Base-by-base conservation (phyloP, 1,140 invertebrate species). In the Diorhabda sublineata region DNA sequence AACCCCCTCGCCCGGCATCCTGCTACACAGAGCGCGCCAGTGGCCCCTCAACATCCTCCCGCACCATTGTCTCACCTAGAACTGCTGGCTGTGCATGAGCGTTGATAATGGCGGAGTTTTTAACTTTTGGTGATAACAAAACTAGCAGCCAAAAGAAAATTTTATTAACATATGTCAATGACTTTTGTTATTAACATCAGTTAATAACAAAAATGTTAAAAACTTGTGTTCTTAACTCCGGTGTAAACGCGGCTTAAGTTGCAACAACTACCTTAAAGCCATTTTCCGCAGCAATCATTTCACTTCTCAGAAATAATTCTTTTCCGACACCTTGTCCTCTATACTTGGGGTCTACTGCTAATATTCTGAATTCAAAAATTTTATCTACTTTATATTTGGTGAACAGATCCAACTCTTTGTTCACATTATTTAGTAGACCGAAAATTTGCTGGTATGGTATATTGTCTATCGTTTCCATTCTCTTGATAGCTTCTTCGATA, bases 331-430 rank as follows among this genome's bases (percentile, higher is more conserved):
- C 91, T 72, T 81, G 83, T 0, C 91, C 91, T 5, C 92, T 84
- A 69, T 86, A 91, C 58, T 82, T 79, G 42, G 86, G 83, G 67
- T 91, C 88, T 4, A 93, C 90, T 43, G 90, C 91, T 6, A 94
- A 86, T 69, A 94, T 92, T 60, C 91, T 84, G 71, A 90, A 88
- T 78, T 94, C 92, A 73, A 94, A 90, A n/a, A 92, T 85, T 67
- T 87, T 85, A 45, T 91, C 87, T 3, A 92, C 88, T 60, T 85
- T 78, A 79, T 88, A 91, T 62, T 84, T 87, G 3, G 73, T 73
- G 75, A 90, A 91, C 3, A 91, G 76, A 81, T 90, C 84, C 47
- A 87, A 72, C 66, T 85, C 84, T 52, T 87, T 80, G 71, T 89
- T 90, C 41, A 87, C 78, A n/a, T 83, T 83, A 73, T 89, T 86